Evolutionary conservation across 1,140 invertebrate genomes (phyloP).

Genomic region (Eueides isabella): DNA sequence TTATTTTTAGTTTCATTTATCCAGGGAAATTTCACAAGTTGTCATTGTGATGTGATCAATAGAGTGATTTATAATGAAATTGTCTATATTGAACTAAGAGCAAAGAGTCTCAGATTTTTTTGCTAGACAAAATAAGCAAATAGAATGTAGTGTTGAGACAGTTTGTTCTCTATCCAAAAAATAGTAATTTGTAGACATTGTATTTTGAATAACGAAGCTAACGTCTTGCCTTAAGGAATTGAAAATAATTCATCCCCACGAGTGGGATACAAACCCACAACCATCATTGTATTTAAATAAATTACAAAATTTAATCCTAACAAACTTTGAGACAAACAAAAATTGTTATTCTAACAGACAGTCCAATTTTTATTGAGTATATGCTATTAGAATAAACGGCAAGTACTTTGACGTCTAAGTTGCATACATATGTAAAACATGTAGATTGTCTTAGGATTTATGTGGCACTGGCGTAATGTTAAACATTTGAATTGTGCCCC

Average conservation of each 20-base stretch:
- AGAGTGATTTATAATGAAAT: too few species aligned
- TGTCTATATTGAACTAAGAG: too few species aligned
- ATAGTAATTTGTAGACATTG: background rate
- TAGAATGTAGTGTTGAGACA: too few species aligned
- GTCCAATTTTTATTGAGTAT: background rate
- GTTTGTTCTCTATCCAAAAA: background rate
- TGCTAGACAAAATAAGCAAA: too few species aligned
- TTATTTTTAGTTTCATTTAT: too few species aligned
- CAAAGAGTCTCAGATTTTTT: too few species aligned
- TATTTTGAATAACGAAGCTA: background rate
- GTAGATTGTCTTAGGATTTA: background rate
- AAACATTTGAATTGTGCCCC: background rate
- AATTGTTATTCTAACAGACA: background rate
- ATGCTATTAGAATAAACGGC: background rate
- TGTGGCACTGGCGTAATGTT: background rate
- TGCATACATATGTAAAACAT: slow-evolving; percentile 9
- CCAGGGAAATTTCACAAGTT: too few species aligned
- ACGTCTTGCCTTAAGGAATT: background rate
- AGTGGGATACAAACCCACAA: background rate
- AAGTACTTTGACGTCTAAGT: slow-evolving; percentile 2
- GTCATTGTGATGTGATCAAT: too few species aligned
- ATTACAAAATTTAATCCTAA: too few species aligned
- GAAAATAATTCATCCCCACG: background rate
- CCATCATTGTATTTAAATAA: background rate
- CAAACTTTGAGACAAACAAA: too few species aligned